Percentiles rank a stretch among this genome's conserved stretches.
Conservation (phyloP, 2,888 invertebrate species). For the Coleophora flavipennella region DNA sequence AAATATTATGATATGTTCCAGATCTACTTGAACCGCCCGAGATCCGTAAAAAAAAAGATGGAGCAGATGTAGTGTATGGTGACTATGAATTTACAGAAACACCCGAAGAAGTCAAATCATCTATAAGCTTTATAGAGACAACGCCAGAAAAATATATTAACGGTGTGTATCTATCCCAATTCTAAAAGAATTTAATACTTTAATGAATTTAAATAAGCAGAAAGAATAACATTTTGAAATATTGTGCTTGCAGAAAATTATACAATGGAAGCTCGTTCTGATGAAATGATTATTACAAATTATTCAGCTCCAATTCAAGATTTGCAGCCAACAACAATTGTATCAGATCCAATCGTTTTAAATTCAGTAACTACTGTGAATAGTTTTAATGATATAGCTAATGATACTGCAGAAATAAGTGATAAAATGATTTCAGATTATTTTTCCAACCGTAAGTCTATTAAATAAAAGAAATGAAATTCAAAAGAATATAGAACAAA, state of each 20-base stretch:
- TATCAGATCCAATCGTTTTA: no score
- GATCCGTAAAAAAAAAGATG: no score
- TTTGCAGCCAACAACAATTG: background rate
- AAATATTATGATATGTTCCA: conserved; percentile 35
- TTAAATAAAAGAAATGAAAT: no score
- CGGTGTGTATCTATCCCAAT: conserved; percentile 15
- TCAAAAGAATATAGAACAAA: background rate
- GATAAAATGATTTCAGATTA: conserved; percentile 34
- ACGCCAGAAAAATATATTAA: conserved; percentile 5
- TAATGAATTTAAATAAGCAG: no score
- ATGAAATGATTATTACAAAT: background rate
- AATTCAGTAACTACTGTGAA: background rate
- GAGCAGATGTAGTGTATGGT: conserved; percentile 18
- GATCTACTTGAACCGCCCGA: conserved; percentile 21
- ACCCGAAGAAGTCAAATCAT: conserved; percentile 18
- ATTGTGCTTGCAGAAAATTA: conserved; percentile 6
- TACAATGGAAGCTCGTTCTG: background rate
- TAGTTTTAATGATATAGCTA: conserved; percentile 2
- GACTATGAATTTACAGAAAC: conserved; percentile 32
- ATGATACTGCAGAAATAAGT: conserved; percentile 7
- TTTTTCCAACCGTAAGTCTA: conserved; percentile 49
- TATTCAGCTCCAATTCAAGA: background rate
- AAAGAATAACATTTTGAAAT: no score
- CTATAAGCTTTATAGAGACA: conserved; percentile 1
- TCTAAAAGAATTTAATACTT: no score